Evolutionary conservation across 2,113 vertebrate genomes (phyloP), one percentile per base, ranked within the genome.

Genomic region (Ceyx melanurus): DNA sequence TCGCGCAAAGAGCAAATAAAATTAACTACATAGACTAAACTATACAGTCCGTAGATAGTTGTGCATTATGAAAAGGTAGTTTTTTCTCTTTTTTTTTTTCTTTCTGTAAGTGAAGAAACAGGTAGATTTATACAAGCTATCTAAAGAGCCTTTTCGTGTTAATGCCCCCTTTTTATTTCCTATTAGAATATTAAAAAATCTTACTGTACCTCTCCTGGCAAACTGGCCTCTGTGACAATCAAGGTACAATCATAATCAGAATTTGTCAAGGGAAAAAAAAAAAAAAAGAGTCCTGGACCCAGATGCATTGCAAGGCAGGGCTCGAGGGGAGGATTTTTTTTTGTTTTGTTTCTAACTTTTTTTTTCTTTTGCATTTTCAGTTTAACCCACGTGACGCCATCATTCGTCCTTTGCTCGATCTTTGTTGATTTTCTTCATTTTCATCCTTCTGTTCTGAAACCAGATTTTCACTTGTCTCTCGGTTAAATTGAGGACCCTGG

Each of bases 401-500:
- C 98, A 99, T 96, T 98, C 98, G 21, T 99, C 98, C 94, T 99
- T 99, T 5, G 98, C 98, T 90, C 98, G 97, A 88, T 99, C 99
- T 97, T 99, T 99, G 98, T 99, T 99, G 96, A 99, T 99, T 96
- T 99, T 99, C 98, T 99, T 99, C 99, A 99, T 99, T 98, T 99
- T 99, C 99, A 99, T 99, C 97, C 99, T 98, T 96, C 99, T 98
- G 97, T 99, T 99, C 97, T 99, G 99, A 97, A 99, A 99, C 99
- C 99, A 99, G 95, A 99, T 99, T 98, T 99, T 99, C 94, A 99
- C 99, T 98, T 99, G 99, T 97, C 99, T 98, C 97, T 99, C 99
- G 18, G 99, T 99, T 96, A 99, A 97, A 97, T 98, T 99, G 89
- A 99, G 98, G 58, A 99, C 96, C 72, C 99, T 98, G 46, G 99